Evolutionary conservation across 2,113 vertebrate genomes (phyloP), one percentile per base, ranked within the genome.

Genomic region (Hippolais icterina): DNA sequence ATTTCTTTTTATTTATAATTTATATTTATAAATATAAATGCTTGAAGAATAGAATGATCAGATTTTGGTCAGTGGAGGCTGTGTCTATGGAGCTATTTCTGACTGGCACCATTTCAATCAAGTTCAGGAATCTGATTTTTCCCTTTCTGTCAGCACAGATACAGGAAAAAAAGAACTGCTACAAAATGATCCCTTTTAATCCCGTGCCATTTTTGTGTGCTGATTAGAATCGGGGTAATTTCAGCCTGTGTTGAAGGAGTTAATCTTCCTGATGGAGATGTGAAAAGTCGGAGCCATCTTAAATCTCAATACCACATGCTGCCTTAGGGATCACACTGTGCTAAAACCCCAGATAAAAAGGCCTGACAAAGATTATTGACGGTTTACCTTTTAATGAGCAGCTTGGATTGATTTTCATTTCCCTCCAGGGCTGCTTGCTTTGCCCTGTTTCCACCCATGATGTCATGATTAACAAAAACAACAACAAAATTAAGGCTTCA

Each of bases 321-420:
- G 97, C 97, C 98, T 97, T 93, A 93, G 98, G 98, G 97, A 97
- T 98, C 97, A 97, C 96, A 97, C 85, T 97, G 94, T 97, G 97
- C 97, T 98, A 98, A 98, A 98, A 98, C 97, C 97, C 92, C 97
- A 98, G 98, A 98, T 98, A 97, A 98, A 98, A 98, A 98, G 97
- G 97, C 97, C 98, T 98, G 98, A 98, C 98, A 98, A 98, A 98
- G 97, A 98, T 98, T 98, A 98, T 98, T 98, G 98, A 98, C 97
- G 54, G 96, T 98, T 98, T 98, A 98, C 98, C 97, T 98, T 98
- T 98, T 98, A 98, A 98, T 98, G 98, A 98, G 98, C 98, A 98
- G 95, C 96, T 96, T 87, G 98, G 96, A 98, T 98, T 98, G 98
- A 98, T 98, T 98, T 97, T 97, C 96, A 90, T 84, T 97, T 95